These are phyloP conservation scores for Zosterops lateralis DNA, from an alignment of 2,113 vertebrate species.

Conservation along the genomic window DNA sequence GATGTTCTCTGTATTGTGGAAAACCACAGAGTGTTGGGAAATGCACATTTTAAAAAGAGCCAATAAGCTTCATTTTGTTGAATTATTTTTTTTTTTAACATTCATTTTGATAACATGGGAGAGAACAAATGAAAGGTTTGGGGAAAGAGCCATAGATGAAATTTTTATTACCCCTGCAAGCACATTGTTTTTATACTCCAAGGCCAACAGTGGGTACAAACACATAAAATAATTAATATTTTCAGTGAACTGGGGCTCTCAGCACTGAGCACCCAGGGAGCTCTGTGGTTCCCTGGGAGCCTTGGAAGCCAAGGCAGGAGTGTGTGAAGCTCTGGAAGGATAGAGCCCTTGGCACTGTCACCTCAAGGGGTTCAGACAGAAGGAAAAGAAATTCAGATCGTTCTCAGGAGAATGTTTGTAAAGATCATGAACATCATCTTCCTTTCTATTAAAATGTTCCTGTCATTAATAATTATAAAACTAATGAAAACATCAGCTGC, in stretches of 20 bases:
- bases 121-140: neutral
- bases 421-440: neutral
- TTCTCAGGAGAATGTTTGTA: neutral
- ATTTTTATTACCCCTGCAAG: neutral
- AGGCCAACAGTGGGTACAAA: neutral
- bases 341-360: fast-evolving
- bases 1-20: neutral
- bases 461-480: neutral
- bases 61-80: neutral
- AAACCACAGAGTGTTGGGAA: neutral
- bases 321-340: neutral
- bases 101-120: neutral
- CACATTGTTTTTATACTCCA: neutral
- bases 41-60: neutral
- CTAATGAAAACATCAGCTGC: neutral
- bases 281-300: neutral
- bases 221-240: neutral
- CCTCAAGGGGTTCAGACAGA: neutral
- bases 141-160: neutral
- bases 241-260: neutral
- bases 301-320: neutral
- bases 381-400: neutral
- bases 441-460: neutral
- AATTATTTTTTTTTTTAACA: neutral
- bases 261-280: neutral